Evolutionary conservation across 2,888 invertebrate species (phyloP).

Genomic region (Trichacis sp.): DNA sequence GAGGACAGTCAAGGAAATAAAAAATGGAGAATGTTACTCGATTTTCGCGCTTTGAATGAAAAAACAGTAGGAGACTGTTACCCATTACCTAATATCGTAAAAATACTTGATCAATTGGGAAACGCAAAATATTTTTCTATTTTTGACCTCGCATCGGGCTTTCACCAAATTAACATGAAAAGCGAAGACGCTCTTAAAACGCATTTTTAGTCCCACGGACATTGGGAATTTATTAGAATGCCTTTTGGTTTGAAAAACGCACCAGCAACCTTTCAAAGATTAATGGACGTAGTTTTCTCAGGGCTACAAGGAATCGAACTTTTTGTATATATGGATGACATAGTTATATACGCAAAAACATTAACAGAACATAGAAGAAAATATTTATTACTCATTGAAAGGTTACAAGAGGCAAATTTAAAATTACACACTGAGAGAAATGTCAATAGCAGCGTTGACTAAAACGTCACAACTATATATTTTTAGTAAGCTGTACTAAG

Average conservation of each 20-base stretch:
- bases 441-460: no score
- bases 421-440: no score
- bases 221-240: conserved; percentile 47
- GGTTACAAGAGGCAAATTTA: conserved; percentile 32
- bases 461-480: no score
- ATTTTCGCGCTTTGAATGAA: conserved; percentile 35
- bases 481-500: no score
- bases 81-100: conserved; percentile 42
- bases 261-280: conserved; percentile 52
- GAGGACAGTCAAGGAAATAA: conserved; percentile 26
- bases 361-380: conserved; percentile 29
- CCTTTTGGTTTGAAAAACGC: conserved; percentile 54
- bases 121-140: conserved; percentile 43
- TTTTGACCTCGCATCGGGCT: conserved; percentile 47
- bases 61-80: conserved; percentile 26
- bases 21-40: conserved; percentile 26
- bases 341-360: conserved; percentile 34
- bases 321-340: conserved; percentile 43
- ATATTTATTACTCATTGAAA: conserved; percentile 26
- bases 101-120: conserved; percentile 47
- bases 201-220: conserved; percentile 41
- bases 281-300: conserved; percentile 48
- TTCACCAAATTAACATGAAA: conserved; percentile 47
- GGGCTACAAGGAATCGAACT: conserved; percentile 44
- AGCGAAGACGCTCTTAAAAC: conserved; percentile 35